Conservation (phyloP, 2,888 invertebrate genomes). For the Odontocerum albicorne region DNA sequence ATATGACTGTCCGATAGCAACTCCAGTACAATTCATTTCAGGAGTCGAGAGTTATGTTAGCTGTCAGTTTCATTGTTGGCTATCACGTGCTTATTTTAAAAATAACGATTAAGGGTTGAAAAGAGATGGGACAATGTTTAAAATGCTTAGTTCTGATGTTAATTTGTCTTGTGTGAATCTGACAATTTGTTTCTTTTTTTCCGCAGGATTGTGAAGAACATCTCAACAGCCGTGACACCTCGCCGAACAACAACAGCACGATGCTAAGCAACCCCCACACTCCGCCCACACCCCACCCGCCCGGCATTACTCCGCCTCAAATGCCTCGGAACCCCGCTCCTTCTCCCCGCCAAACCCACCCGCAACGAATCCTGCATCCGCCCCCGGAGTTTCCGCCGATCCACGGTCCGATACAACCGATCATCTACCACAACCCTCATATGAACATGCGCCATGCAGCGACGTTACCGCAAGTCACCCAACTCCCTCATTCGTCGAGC, state of each 20-base stretch:
- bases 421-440: constrained; percentile 1
- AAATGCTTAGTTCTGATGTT: too few species aligned
- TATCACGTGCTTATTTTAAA: too few species aligned
- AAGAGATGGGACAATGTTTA: too few species aligned
- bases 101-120: too few species aligned
- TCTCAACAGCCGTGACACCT: constrained; percentile 46
- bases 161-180: too few species aligned
- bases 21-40: too few species aligned
- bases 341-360: constrained; percentile 27
- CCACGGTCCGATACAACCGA: constrained; percentile 41
- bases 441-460: constrained; percentile 23
- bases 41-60: too few species aligned
- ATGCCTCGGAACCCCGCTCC: constrained; percentile 38
- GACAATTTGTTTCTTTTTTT: background rate
- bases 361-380: constrained; percentile 45
- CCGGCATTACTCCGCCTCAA: background rate
- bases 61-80: too few species aligned
- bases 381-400: constrained; percentile 56
- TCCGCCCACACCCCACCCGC: background rate
- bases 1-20: too few species aligned
- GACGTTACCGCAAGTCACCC: constrained; percentile 46
- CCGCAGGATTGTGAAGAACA: constrained; percentile 38
- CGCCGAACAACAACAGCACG: constrained; percentile 38
- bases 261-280: constrained; percentile 4
- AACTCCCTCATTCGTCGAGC: constrained; percentile 46